Conservation (phyloP, 2,113 vertebrate genomes). For the Coturnix japonica region DNA sequence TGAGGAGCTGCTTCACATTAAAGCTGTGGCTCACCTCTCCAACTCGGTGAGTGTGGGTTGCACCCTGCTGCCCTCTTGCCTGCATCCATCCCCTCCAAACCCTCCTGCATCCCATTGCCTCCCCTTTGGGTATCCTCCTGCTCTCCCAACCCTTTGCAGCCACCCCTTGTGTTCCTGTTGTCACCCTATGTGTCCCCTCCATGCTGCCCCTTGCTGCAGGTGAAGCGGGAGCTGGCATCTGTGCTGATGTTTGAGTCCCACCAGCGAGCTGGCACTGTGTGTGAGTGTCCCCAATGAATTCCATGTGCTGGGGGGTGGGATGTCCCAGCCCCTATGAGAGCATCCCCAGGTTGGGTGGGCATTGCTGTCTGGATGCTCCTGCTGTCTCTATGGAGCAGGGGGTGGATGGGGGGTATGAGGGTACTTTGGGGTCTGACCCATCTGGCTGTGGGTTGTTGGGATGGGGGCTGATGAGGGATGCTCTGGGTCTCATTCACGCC, state of each 20-base stretch:
- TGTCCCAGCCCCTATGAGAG: not conserved
- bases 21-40: slow-evolving; percentile 93
- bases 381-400: too few relatives aligned
- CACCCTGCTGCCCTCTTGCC: rapidly evolving
- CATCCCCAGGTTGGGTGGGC: rapidly evolving
- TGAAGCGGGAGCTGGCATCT: slow-evolving; percentile 90
- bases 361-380: rapidly evolving
- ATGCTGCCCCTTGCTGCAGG: slow-evolving; percentile 67
- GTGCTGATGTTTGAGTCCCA: slow-evolving; percentile 94
- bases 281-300: slow-evolving; percentile 79
- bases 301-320: not conserved
- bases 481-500: not conserved
- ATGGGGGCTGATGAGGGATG: not conserved
- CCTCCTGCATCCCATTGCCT: not conserved
- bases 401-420: not conserved
- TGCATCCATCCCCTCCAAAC: not conserved
- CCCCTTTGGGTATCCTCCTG: not conserved
- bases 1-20: slow-evolving; percentile 93
- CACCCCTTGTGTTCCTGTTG: not conserved
- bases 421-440: not conserved
- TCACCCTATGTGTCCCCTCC: not conserved
- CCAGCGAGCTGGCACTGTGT: slow-evolving; percentile 89
- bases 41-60: slow-evolving; percentile 81
- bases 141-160: not conserved
- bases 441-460: not conserved